Conservation (phyloP, 2,888 invertebrate species). For the Trachelus troglodyta region DNA sequence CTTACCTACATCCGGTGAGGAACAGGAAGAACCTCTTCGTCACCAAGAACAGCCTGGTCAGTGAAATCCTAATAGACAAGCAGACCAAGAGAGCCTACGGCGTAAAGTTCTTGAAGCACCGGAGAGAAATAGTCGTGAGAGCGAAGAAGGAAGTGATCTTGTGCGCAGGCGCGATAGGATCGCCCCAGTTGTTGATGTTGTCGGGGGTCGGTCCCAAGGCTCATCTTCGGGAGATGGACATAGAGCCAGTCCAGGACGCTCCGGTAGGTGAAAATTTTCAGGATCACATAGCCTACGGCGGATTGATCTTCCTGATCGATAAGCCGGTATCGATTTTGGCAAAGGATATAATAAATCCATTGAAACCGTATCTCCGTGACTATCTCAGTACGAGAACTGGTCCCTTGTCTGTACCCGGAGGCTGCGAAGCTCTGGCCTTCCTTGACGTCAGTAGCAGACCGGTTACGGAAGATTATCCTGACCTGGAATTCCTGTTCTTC, state of each 20-base stretch:
- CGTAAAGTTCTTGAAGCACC: slow-evolving; percentile 71
- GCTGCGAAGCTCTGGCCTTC: slow-evolving; percentile 76
- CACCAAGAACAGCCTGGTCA: slow-evolving; percentile 72
- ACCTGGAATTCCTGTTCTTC: slow-evolving; percentile 75
- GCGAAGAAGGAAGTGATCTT: slow-evolving; percentile 80
- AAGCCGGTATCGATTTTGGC: slow-evolving; percentile 37
- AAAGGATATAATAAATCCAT: slow-evolving; percentile 25
- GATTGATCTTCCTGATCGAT: slow-evolving; percentile 71
- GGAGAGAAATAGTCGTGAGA: slow-evolving; percentile 68
- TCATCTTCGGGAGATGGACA: slow-evolving; percentile 71
- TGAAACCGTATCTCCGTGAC: slow-evolving; percentile 56
- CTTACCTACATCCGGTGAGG: slow-evolving; percentile 73
- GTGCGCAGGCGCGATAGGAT: slow-evolving; percentile 81
- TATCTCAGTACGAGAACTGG: slow-evolving; percentile 71
- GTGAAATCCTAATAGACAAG: slow-evolving; percentile 71
- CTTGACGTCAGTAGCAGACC: slow-evolving; percentile 72
- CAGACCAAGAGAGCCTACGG: slow-evolving; percentile 71
- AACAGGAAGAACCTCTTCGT: slow-evolving; percentile 74
- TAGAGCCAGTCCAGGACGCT: slow-evolving; percentile 70
- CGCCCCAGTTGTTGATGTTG: slow-evolving; percentile 82
- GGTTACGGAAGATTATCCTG: slow-evolving; percentile 71
- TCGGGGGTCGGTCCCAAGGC: slow-evolving; percentile 79
- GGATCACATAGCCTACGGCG: slow-evolving; percentile 77
- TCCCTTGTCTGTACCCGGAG: slow-evolving; percentile 74
- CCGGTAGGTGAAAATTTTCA: slow-evolving; percentile 77